phyloP scores from a whole-genome alignment of 2,113 vertebrate genomes.

The Gasterosteus aculeatus region DNA sequence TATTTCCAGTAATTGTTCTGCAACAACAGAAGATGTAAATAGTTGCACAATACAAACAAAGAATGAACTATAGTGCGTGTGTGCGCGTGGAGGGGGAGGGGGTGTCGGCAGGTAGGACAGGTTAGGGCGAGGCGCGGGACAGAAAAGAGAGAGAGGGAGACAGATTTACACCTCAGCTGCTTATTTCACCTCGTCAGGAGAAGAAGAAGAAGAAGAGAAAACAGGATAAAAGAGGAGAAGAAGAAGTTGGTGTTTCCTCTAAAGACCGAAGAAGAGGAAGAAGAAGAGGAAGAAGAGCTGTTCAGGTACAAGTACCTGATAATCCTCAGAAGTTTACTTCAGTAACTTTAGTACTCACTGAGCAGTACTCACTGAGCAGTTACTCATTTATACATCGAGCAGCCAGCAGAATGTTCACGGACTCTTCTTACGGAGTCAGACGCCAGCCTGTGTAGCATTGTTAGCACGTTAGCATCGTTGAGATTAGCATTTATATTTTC shows the following conservation, averaged over 20 bases:
- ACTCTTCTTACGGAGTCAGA: background rate
- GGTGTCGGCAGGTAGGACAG: slow-evolving; percentile 55
- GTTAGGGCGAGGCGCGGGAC: slow-evolving; percentile 58
- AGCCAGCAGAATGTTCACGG: too few relatives aligned
- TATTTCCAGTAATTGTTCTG: background rate
- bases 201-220: background rate
- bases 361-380: too few relatives aligned
- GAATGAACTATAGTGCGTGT: background rate
- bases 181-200: background rate
- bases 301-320: background rate
- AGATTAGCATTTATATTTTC: background rate
- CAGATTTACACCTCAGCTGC: background rate
- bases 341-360: background rate
- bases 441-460: background rate
- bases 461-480: background rate
- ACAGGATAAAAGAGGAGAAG: background rate
- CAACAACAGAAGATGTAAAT: background rate
- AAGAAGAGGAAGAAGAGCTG: background rate
- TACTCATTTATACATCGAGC: too few relatives aligned
- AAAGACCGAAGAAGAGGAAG: background rate
- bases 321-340: background rate
- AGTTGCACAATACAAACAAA: background rate
- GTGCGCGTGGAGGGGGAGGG: background rate
- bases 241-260: background rate
- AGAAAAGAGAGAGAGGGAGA: slow-evolving; percentile 16